Conservation (phyloP, 2,113 vertebrate species). For the Oncorhynchus tshawytscha region DNA sequence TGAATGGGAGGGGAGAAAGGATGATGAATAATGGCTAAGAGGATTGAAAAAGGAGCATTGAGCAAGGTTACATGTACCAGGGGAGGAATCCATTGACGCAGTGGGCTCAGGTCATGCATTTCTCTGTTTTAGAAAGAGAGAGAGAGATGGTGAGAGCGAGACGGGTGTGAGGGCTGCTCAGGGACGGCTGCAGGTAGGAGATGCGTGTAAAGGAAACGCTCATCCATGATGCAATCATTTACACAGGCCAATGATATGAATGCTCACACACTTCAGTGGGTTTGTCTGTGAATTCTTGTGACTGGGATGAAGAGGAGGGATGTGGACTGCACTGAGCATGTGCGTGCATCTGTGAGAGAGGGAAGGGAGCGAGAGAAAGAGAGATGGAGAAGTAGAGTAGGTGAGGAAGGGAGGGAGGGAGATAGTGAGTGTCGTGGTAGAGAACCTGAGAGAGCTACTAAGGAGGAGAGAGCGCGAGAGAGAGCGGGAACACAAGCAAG, state of each 20-base stretch:
- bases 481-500: slow-evolving; percentile 5
- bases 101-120: not conserved
- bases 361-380: not conserved
- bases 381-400: not conserved
- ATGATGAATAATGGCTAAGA: not conserved
- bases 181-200: not conserved
- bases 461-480: slow-evolving; percentile 14
- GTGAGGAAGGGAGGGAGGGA: slow-evolving; percentile 6
- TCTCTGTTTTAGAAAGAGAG: not conserved
- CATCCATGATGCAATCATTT: slow-evolving; percentile 45
- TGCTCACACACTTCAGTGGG: slow-evolving; percentile 21
- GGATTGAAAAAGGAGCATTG: not conserved
- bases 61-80: not conserved
- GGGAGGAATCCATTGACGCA: not conserved
- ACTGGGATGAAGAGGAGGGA: not conserved
- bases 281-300: not conserved
- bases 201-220: not conserved
- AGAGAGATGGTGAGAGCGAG: not conserved
- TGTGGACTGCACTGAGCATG: not conserved
- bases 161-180: not conserved
- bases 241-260: slow-evolving; percentile 22
- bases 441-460: not conserved
- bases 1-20: not conserved
- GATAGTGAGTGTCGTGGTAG: not conserved
- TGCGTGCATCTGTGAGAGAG: not conserved